Evolutionary conservation across 2,888 invertebrate species (phyloP), one percentile per base, ranked within the genome.

Genomic region (Ganaspis brasiliensis): DNA sequence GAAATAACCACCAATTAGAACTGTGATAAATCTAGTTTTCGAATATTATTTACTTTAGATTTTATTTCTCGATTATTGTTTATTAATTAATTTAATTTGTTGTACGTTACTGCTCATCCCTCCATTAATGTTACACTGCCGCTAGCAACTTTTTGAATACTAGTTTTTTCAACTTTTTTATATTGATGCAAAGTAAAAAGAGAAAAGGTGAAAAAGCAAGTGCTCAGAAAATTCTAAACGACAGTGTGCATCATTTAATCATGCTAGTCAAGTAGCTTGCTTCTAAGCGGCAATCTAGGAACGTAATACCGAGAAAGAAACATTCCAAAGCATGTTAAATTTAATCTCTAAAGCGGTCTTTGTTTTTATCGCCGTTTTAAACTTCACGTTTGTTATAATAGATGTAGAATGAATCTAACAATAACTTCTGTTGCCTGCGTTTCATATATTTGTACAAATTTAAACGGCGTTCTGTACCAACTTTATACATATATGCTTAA

Each of bases 11-110:
- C 45, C 40, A 86, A 82, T 84, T 86, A 85, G 86, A 82, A 83
- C 86, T 87, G 86, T 86, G 86, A 86, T 86, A 87, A 84, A 84
- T 45, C 24, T 24, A 56, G 24, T 24, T 56, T 45, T 24, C 40
- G 14, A 0, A 19, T n/a, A n/a, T 16, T 26, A 24, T 67, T 67
- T 37, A 35, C 10, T 21, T 40, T 61, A 37, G 8, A 67, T 67
- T 67, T 26, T 45, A 10, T 24, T 67, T 45, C 24, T 45, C 14
- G n/a, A n/a, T n/a, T 24, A 67, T 67, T 24, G 52, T 52, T 52
- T 19, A 40, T 37, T 63, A 21, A 10, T 35, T 16, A 21, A 40
- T 57, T 21, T 37, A 14, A 21, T n/a, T 40, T 31, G 2, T 31
- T 31, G 61, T 61, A 61, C 16, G 8, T 37, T 63, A 14, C 14